Base-by-base conservation (phyloP, 2,113 vertebrate genomes). In the Pyxicephalus adspersus region DNA sequence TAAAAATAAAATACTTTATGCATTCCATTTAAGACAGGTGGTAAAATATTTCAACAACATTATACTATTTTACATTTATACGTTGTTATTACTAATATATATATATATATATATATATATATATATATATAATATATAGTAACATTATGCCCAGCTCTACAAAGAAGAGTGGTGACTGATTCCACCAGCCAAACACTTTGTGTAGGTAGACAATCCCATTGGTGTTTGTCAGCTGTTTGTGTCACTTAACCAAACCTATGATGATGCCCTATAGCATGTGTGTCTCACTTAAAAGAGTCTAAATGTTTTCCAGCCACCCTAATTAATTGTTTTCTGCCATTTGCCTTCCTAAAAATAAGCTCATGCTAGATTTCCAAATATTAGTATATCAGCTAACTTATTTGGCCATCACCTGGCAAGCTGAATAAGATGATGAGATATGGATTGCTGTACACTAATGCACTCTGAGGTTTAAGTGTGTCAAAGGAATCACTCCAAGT, bases 331-430 rank as follows among this genome's bases (percentile, higher is more conserved):
- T 82, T 84, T 28, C 20, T 60, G 83, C 31, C 60, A 19, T 73
- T 82, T 85, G 34, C 22, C 64, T 85, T 38, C 54, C 15, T 65
- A 68, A 77, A 85, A 82, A 52, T 20, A 83, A 77, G 38, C 50
- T 26, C 61, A 84, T 78, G 83, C 34, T 83, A 84, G 68, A 55
- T 82, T 84, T 85, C 80, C 64, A 52, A 84, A 70, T 52, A 83
- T 84, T 64, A 85, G 66, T 63, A n/a, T n/a, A 72, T 84, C 83
- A 83, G 81, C 34, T 70, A 68, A 51, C 50, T 68, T 72, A 55
- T 31, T 84, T 87, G 84, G 79, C 77, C 17, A 74, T 67, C 77
- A 23, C 57, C 28, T 0, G 0, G 45, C 13, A 60, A 55, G n/a
- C 52, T 71, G 28, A 70, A 78, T 65, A 61, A 84, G 84, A 60